A percentile compares a stretch with the other conserved stretches of the same genome.
phyloP scores from a whole-genome alignment of 2,888 invertebrate species.

The Yponomeuta evonymella region DNA sequence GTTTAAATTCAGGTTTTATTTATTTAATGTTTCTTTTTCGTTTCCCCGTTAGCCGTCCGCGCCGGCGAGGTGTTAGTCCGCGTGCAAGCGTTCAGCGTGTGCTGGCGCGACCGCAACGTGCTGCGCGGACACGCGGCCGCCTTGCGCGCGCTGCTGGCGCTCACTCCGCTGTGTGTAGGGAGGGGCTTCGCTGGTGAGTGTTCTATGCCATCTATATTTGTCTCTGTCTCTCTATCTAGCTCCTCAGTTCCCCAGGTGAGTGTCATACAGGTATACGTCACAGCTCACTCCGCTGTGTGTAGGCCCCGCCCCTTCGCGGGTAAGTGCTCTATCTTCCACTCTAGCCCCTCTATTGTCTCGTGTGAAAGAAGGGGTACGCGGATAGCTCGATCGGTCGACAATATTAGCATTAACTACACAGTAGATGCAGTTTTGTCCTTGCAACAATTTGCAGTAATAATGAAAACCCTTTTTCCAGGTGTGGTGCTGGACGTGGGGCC shows the following conservation, averaged over 20 bases:
- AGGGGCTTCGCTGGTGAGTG: constrained; percentile 53
- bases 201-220: neutral
- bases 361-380: too few species aligned
- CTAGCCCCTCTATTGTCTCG: too few species aligned
- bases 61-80: constrained; percentile 58
- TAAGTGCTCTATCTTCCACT: too few species aligned
- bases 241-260: too few species aligned
- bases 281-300: too few species aligned
- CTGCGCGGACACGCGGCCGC: constrained; percentile 53
- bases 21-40: neutral
- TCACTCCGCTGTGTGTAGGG: constrained; percentile 49
- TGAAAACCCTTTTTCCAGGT: constrained; percentile 31
- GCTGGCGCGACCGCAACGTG: constrained; percentile 50
- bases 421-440: too few species aligned
- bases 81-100: constrained; percentile 66
- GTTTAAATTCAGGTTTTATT: too few species aligned
- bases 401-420: too few species aligned
- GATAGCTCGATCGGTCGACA: too few species aligned
- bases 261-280: too few species aligned
- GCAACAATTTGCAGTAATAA: neutral
- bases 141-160: constrained; percentile 42
- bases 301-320: too few species aligned
- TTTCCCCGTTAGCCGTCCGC: constrained; percentile 38
- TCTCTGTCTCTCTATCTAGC: too few species aligned
- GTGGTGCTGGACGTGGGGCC: constrained; percentile 63